A percentile compares a stretch with the other conserved stretches of the same genome.
Evolutionary conservation across 2,888 invertebrate species (phyloP).

Genomic region (Drosophila kanekoi): DNA sequence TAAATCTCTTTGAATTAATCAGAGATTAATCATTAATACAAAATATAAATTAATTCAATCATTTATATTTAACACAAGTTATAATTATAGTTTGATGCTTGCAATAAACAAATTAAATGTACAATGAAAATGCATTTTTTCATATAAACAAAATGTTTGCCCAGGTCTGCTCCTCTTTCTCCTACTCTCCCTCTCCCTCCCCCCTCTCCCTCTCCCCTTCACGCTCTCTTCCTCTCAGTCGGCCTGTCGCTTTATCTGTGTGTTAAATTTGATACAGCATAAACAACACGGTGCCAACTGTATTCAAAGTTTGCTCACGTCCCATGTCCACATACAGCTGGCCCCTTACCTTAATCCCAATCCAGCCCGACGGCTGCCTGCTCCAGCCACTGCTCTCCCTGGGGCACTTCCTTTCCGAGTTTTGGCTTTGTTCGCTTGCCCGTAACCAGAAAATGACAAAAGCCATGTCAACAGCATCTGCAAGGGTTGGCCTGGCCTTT

Average conservation of each 20-base stretch:
- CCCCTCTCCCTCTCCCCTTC: not conserved
- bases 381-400: conserved; percentile 3
- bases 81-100: too few relatives aligned
- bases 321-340: conserved; percentile 45
- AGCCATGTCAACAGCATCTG: conserved; percentile 77
- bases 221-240: not conserved
- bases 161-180: not conserved
- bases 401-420: conserved; percentile 38
- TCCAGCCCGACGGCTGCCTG: not conserved
- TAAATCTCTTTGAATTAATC: too few relatives aligned
- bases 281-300: conserved; percentile 64
- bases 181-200: not conserved
- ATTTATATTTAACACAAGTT: too few relatives aligned
- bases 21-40: too few relatives aligned
- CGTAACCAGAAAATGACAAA: conserved; percentile 79
- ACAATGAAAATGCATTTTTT: too few relatives aligned
- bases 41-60: too few relatives aligned
- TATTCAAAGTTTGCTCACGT: conserved; percentile 64
- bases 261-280: conserved; percentile 62
- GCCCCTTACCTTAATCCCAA: not conserved
- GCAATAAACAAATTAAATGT: too few relatives aligned
- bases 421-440: conserved; percentile 71
- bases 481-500: conserved; percentile 54
- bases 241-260: not conserved
- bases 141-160: too few relatives aligned